Evolutionary conservation across 2,888 invertebrate genomes (phyloP), one percentile per base, ranked within the genome.

Genomic region (Drosophila formosana): DNA sequence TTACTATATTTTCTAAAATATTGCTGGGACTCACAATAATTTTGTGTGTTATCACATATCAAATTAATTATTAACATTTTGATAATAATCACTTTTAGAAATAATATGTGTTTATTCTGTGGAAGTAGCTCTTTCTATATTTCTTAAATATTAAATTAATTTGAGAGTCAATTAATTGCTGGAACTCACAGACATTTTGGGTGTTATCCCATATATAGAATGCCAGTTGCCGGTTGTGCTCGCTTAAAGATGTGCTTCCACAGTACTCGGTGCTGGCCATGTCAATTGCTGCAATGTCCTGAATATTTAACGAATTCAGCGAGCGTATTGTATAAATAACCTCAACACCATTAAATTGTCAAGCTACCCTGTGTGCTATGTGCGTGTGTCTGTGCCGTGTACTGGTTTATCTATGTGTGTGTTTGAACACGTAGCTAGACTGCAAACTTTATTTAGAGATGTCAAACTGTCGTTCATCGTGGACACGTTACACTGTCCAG

Each of bases 301-400:
- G 82, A 76, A 83, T 83, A 80, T 79, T 85, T 85, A 63, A 41
- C 72, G 65, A 65, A 62, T 71, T 79, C 74, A 74, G 79, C 51
- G 43, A 78, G 57, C 62, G 83, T 73, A 82, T 83, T 82, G 88
- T 77, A 77, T 88, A 84, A 88, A 84, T 85, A 84, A 85, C 83
- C 88, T 72, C 88, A 84, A 88, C 83, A 80, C 80, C 86, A 84
- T 88, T 84, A 84, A 77, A 85, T 80, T 82, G 88, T 84, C 88
- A 80, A 65, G 63, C 45, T 50, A 5, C 26, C 47, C 34, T n/a
- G 18, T 37, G 13, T 46, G 13, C 9, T 37, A 5, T 56, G 52
- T 60, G 55, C 56, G 57, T 47, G 5, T 34, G 8, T 55, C 3
- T 37, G 25, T 62, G 30, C 8, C 43, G 60, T 66, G 68, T 55